phyloP scores from a whole-genome alignment of 2,113 vertebrate genomes.

The Eolophus roseicapilla region DNA sequence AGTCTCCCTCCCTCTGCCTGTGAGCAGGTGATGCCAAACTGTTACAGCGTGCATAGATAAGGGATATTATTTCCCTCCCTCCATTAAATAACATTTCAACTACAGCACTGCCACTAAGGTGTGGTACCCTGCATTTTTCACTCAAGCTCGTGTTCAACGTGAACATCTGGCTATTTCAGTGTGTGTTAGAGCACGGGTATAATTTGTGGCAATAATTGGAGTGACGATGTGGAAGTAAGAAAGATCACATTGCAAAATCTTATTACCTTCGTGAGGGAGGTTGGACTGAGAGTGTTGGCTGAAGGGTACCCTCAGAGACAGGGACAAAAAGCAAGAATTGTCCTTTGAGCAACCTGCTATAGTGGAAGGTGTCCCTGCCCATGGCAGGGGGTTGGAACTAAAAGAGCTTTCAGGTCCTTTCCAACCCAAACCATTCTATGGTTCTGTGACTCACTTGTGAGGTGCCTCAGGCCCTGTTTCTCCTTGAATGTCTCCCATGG shows the following conservation, averaged over 20 bases:
- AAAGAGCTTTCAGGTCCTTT: not conserved
- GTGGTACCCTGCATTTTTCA: not conserved
- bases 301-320: not conserved
- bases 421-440: not conserved
- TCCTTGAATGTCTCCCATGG: not conserved
- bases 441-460: not conserved
- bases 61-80: not conserved
- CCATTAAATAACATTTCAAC: not conserved
- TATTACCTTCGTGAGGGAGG: not conserved
- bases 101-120: not conserved
- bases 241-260: not conserved
- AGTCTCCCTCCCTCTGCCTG: not conserved
- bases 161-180: not conserved
- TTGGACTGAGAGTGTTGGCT: not conserved
- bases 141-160: not conserved
- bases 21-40: not conserved
- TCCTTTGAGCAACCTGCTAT: not conserved
- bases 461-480: not conserved
- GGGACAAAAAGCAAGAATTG: not conserved
- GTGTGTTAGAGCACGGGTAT: not conserved
- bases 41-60: not conserved
- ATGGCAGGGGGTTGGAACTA: not conserved
- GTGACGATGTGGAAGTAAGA: not conserved
- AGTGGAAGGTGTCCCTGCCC: not conserved
- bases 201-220: rapidly evolving